These are phyloP conservation scores for Ormia ochracea DNA, from an alignment of 2,888 invertebrate species.

Conservation along the genomic window DNA sequence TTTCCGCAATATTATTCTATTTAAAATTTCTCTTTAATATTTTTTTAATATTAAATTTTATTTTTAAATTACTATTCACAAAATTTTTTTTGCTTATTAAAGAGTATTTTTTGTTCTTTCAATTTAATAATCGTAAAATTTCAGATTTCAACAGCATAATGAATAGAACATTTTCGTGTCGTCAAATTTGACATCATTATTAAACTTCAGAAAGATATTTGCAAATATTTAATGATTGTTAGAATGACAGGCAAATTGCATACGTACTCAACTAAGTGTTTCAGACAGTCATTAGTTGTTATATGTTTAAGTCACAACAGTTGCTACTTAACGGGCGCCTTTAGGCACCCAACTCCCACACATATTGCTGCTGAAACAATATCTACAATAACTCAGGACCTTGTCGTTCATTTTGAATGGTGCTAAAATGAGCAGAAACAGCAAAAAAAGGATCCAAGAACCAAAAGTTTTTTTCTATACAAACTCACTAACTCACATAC, in stretches of 20 bases:
- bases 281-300: conserved; percentile 17
- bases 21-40: no score
- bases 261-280: background rate
- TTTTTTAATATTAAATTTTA: no score
- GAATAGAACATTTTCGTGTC: conserved; percentile 11
- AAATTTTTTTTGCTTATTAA: no score
- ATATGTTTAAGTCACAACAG: background rate
- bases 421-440: conserved; percentile 32
- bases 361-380: background rate
- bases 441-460: background rate
- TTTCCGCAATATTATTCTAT: no score
- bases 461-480: background rate
- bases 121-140: background rate
- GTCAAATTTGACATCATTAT: background rate
- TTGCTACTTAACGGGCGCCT: conserved; percentile 1
- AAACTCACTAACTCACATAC: no score
- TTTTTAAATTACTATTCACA: no score
- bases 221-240: background rate
- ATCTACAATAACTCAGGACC: conserved; percentile 33
- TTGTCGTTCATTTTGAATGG: conserved; percentile 44
- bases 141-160: background rate
- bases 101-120: no score
- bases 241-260: background rate
- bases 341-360: background rate
- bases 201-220: background rate